phyloP scores from a whole-genome alignment of 2,888 invertebrate species.

The Pammene fasciana region DNA sequence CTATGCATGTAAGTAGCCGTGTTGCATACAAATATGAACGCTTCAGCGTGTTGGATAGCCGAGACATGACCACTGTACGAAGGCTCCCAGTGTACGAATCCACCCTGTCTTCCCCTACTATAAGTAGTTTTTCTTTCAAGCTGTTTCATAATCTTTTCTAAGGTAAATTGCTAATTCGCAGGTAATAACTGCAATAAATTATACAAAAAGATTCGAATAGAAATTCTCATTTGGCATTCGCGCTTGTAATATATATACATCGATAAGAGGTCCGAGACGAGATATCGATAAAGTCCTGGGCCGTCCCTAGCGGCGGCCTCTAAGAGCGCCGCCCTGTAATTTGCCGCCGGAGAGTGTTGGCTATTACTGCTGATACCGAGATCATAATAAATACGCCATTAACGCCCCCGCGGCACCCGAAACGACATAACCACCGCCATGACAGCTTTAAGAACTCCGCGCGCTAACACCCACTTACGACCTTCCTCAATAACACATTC shows the following conservation, averaged over 20 bases:
- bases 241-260: conserved; percentile 56
- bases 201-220: conserved; percentile 26
- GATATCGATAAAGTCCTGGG: conserved; percentile 71
- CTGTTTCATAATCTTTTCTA: neutral
- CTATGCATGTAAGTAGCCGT: no score
- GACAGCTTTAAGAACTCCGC: conserved; percentile 40
- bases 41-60: no score
- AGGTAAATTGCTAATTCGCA: conserved; percentile 5
- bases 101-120: no score
- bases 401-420: conserved; percentile 82
- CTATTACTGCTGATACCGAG: conserved; percentile 82
- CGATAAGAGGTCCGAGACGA: conserved; percentile 62
- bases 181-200: conserved; percentile 23
- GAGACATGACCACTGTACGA: no score
- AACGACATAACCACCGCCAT: conserved; percentile 70
- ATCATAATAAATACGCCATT: conserved; percentile 84
- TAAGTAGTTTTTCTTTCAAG: neutral
- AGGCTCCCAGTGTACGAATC: no score
- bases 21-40: no score
- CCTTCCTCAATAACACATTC: conserved; percentile 40
- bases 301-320: conserved; percentile 68
- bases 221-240: conserved; percentile 62
- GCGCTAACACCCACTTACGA: conserved; percentile 45
- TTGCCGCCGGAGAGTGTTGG: conserved; percentile 82
- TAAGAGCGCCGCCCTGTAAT: conserved; percentile 82